phyloP scores from a whole-genome alignment of 1,140 invertebrate species.

The Ceratosolen fusciceps region DNA sequence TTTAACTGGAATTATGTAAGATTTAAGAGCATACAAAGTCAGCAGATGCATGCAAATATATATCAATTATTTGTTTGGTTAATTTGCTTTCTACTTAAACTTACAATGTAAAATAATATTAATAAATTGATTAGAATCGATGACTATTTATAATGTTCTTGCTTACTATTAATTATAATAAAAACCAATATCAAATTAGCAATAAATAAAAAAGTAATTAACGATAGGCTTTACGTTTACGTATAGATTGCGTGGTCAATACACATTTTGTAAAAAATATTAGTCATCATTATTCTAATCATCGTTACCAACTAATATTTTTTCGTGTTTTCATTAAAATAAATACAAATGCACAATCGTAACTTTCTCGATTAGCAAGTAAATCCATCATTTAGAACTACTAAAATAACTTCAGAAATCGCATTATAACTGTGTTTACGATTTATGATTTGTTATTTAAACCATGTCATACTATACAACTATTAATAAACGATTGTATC shows the following conservation, averaged over 20 bases:
- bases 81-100: not conserved
- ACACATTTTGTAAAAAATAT: not conserved
- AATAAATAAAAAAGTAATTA: constrained; percentile 7
- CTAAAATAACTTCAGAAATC: constrained; percentile 51
- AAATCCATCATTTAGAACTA: constrained; percentile 46
- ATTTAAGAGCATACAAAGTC: not conserved
- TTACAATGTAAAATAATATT: not conserved
- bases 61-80: not conserved
- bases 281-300: not conserved
- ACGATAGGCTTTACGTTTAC: constrained; percentile 9
- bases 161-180: not conserved
- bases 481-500: constrained; percentile 58
- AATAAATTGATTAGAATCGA: constrained; percentile 14
- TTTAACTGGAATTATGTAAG: not conserved
- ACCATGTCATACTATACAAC: constrained; percentile 56
- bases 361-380: not conserved
- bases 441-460: constrained; percentile 55
- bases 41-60: not conserved
- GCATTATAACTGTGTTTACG: constrained; percentile 50
- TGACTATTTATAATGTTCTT: no score
- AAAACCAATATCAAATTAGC: constrained; percentile 22
- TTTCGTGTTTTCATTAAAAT: not conserved
- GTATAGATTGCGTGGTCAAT: not conserved
- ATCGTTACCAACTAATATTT: not conserved
- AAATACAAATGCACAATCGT: not conserved